Conservation (phyloP, 2,888 invertebrate genomes). For the Heteromurus nitidus region DNA sequence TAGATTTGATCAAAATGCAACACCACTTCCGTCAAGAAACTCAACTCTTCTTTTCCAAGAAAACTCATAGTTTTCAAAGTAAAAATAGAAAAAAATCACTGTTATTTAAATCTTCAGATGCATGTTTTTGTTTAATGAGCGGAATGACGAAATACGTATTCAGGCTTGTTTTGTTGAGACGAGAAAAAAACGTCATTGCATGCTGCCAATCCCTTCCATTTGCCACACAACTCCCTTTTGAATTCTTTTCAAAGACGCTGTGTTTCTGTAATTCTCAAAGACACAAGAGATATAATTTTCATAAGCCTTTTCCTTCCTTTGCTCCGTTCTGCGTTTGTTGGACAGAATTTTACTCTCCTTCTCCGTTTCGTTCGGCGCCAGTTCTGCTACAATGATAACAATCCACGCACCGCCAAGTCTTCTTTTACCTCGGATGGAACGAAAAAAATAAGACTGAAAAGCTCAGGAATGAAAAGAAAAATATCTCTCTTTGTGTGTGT, state of each 20-base stretch:
- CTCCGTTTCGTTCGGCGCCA: slow-evolving; percentile 45
- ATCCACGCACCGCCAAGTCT: slow-evolving; percentile 53
- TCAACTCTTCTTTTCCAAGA: no score
- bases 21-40: no score
- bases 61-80: not conserved
- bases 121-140: not conserved
- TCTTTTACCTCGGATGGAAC: slow-evolving; percentile 47
- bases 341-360: not conserved
- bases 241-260: no score
- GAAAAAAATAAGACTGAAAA: slow-evolving; percentile 35
- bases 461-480: not conserved
- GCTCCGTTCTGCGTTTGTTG: no score
- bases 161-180: no score
- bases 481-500: slow-evolving; percentile 1
- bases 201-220: no score
- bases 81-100: not conserved
- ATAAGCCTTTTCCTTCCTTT: no score
- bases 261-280: no score
- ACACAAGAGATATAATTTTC: no score
- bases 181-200: no score
- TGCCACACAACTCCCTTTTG: no score
- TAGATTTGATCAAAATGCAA: no score
- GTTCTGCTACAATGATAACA: slow-evolving; percentile 64
- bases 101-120: slow-evolving; percentile 1
- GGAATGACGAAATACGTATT: not conserved